A percentile compares a stretch with the other conserved stretches of the same genome.
Conservation (phyloP, 2,797 vertebrate species). For the Neomorphus geoffroyi region DNA sequence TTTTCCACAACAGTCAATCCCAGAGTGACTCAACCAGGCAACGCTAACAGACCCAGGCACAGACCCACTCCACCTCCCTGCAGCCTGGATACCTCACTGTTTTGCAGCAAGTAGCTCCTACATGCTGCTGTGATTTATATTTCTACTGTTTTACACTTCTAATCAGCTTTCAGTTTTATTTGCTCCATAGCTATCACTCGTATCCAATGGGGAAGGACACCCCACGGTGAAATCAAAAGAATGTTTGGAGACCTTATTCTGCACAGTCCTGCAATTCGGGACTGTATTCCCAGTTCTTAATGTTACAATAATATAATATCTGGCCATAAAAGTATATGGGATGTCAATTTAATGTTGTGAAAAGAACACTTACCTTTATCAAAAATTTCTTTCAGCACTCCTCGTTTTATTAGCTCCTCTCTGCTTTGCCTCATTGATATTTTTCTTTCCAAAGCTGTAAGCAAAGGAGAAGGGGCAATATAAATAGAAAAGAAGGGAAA, state of each 20-base stretch:
- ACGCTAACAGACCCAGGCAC: background rate
- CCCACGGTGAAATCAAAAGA: background rate
- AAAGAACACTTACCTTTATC: constrained; percentile 90
- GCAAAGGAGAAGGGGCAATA: constrained; percentile 48
- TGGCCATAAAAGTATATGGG: background rate
- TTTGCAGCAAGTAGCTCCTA: background rate
- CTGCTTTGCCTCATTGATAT: constrained; percentile 97
- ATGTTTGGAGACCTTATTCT: background rate
- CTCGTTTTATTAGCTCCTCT: constrained; percentile 97
- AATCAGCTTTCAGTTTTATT: background rate
- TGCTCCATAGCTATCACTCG: background rate
- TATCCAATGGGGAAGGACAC: background rate
- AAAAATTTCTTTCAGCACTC: constrained; percentile 97
- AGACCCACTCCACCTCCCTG: background rate
- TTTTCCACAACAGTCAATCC: background rate
- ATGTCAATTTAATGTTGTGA: background rate
- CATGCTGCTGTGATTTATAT: background rate
- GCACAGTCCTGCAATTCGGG: background rate
- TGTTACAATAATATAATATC: background rate
- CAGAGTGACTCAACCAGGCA: background rate
- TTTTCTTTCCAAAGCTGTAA: constrained; percentile 94
- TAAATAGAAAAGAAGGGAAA: constrained; percentile 15
- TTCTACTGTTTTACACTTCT: background rate
- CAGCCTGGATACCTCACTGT: background rate
- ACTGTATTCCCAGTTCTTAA: background rate